Evolutionary conservation across 2,797 vertebrate species (phyloP).

Genomic region (Lycodopsis pacificus): DNA sequence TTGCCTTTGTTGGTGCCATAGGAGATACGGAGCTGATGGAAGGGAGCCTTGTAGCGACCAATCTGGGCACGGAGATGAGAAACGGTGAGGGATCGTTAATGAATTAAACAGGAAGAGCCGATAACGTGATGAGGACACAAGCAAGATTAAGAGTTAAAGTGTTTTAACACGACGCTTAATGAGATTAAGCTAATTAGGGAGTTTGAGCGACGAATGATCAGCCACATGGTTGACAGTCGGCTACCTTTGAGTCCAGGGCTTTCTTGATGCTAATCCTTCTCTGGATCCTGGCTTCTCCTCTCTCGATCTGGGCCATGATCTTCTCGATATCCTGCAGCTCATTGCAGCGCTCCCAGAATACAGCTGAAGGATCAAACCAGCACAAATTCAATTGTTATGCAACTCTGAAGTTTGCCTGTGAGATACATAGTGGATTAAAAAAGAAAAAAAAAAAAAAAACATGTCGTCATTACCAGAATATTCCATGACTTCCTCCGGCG

Average conservation of each 20-base stretch:
- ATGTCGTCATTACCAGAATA: conserved; percentile 90
- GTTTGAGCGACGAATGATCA: neutral
- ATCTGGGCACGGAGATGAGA: conserved; percentile 82
- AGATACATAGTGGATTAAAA: neutral
- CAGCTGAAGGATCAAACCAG: conserved; percentile 82
- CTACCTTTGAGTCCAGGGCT: conserved; percentile 97
- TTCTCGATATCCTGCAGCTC: conserved; percentile 99
- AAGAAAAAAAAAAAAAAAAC: neutral
- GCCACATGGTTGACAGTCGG: neutral
- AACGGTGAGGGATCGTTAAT: neutral
- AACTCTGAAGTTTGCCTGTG: neutral
- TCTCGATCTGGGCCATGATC: conserved; percentile 99
- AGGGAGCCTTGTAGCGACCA: conserved; percentile 98
- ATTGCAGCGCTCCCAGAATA: conserved; percentile 99
- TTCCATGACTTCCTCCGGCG: conserved; percentile 98
- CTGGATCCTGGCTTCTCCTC: conserved; percentile 98
- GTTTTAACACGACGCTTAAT: conserved; percentile 1
- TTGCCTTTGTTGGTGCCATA: conserved; percentile 99
- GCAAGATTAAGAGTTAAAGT: neutral
- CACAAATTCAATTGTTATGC: neutral
- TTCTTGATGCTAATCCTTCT: conserved; percentile 99
- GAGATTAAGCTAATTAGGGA: conserved; percentile 15
- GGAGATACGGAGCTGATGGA: conserved; percentile 98
- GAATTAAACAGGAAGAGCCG: neutral
- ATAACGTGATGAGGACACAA: neutral